Evolutionary conservation across 1,140 invertebrate genomes (phyloP).

Genomic region (Acyrthosiphon pisum): DNA sequence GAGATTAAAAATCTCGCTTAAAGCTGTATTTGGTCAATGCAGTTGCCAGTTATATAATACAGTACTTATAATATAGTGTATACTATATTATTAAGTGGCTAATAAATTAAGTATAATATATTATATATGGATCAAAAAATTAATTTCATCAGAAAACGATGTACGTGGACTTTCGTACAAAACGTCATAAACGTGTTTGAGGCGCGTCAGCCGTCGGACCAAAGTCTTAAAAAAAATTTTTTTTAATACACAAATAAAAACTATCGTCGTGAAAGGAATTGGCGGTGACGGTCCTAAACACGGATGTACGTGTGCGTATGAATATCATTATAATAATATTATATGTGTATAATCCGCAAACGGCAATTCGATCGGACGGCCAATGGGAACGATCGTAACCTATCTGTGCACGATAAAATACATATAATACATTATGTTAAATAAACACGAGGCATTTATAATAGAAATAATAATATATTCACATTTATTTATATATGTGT

Average conservation of each 20-base stretch:
- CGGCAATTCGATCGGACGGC: neutral
- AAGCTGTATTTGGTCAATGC: neutral
- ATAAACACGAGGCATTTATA: neutral
- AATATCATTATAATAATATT: conserved; percentile 26
- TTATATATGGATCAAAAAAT: neutral
- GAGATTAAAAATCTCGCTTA: neutral
- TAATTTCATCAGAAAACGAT: neutral
- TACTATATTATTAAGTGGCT: neutral
- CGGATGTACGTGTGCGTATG: neutral
- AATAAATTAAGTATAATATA: neutral
- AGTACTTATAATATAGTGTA: neutral
- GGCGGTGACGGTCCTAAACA: neutral
- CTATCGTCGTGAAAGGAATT: neutral
- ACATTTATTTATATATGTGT: neutral
- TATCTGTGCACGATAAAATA: neutral
- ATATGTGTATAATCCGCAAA: conserved; percentile 24
- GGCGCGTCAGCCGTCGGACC: neutral
- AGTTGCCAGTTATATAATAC: neutral
- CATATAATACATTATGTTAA: neutral
- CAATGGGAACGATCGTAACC: conserved; percentile 26
- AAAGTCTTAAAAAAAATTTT: neutral
- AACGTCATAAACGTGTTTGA: neutral
- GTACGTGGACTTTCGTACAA: neutral
- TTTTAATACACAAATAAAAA: neutral
- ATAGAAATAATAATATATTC: conserved; percentile 19